A percentile compares a stretch with the other conserved stretches of the same genome.
Conservation (phyloP, 2,113 vertebrate genomes). For the Eubucco bourcierii region DNA sequence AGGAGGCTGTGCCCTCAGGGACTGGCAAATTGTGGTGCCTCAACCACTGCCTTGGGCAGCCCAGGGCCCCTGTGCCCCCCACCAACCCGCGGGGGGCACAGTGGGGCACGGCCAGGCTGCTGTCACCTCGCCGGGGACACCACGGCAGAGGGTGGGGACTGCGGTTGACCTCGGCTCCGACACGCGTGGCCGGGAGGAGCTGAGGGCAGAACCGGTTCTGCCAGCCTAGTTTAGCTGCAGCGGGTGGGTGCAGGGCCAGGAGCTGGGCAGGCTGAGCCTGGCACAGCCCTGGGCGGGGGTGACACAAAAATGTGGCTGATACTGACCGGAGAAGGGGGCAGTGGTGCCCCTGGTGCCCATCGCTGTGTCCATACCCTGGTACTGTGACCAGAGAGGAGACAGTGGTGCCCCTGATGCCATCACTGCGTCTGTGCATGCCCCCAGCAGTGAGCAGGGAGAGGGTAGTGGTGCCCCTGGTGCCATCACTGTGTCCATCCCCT, state of each 20-base stretch:
- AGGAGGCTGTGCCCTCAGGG: rapidly evolving
- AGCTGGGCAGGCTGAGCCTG: not conserved
- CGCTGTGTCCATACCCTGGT: rapidly evolving
- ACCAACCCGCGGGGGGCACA: not conserved
- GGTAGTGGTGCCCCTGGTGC: too few relatives aligned
- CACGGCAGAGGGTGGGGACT: not conserved
- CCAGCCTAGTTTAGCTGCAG: not conserved
- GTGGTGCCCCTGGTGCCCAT: not conserved
- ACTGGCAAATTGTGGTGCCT: rapidly evolving
- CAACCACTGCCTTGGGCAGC: rapidly evolving
- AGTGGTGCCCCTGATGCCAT: too few relatives aligned
- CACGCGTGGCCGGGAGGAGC: not conserved
- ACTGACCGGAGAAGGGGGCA: rapidly evolving
- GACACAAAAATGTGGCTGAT: rapidly evolving
- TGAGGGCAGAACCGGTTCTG: not conserved
- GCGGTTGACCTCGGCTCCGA: not conserved
- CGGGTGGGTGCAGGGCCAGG: not conserved
- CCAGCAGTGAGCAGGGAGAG: too few relatives aligned
- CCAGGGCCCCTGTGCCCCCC: too few relatives aligned
- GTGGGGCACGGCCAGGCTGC: not conserved
- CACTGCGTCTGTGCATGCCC: rapidly evolving
- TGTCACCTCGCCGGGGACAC: not conserved
- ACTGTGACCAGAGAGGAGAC: too few relatives aligned
- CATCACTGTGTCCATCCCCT: too few relatives aligned
- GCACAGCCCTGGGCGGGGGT: not conserved